A percentile compares a stretch with the other conserved stretches of the same genome.
phyloP scores from a whole-genome alignment of 2,797 vertebrate species.

The Myotis pilosus region DNA sequence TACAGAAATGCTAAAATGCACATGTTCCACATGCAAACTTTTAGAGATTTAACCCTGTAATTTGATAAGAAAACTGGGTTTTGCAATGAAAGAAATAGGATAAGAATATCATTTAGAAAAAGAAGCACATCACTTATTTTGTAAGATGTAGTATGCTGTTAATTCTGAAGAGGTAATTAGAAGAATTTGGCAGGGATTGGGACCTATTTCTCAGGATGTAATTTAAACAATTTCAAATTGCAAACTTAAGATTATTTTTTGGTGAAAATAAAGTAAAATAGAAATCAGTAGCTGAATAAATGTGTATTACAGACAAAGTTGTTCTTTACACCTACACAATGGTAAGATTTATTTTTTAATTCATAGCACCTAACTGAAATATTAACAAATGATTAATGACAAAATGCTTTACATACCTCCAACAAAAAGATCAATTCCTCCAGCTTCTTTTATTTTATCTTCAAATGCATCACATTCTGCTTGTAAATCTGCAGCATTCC shows the following conservation, averaged over 20 bases:
- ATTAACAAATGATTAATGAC: background rate
- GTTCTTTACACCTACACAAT: background rate
- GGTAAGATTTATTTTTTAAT: background rate
- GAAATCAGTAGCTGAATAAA: background rate
- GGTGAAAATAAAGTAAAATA: conserved; percentile 42
- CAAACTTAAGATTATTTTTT: conserved; percentile 10
- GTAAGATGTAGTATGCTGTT: background rate
- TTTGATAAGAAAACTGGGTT: background rate
- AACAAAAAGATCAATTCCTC: conserved; percentile 89
- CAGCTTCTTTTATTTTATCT: conserved; percentile 88
- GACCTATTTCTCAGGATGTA: conserved; percentile 1
- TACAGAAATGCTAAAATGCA: conserved; percentile 7
- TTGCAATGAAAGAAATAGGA: background rate
- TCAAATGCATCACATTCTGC: conserved; percentile 89
- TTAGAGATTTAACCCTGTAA: background rate
- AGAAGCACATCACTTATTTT: background rate
- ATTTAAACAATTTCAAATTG: background rate
- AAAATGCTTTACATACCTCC: conserved; percentile 83
- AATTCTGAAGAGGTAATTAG: background rate
- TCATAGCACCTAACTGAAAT: background rate
- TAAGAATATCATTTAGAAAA: conserved; percentile 20
- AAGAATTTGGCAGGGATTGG: background rate
- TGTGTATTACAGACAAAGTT: background rate
- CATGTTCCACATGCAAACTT: background rate
- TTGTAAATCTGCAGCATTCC: conserved; percentile 86